Evolutionary conservation across 2,113 vertebrate genomes (phyloP), one percentile per base, ranked within the genome.

Genomic region (Oncorhynchus masou): DNA sequence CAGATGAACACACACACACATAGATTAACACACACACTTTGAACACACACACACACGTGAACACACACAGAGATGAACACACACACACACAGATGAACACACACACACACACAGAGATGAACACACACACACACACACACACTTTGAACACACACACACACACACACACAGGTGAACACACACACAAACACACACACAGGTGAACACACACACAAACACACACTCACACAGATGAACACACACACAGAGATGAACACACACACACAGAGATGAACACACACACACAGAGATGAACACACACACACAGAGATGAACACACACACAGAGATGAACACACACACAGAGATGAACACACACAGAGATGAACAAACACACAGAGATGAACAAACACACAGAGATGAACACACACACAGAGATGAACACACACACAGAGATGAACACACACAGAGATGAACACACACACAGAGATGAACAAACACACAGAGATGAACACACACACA

Each of bases 281-380:
- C 0, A 13, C 64, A 34, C 13, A 16, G n/a, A n/a, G n/a, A n/a
- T n/a, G n/a, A 0, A 19, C 66, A 25, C 68, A 69, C 57, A 48
- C 60, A 29, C 64, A 74, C 39, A 75, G 59, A n/a, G n/a, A n/a
- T n/a, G n/a, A n/a, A 68, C 0, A 34, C 59, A 54, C 20, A 74
- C 79, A 96, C 96, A 51, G 11, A 51, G 11, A 49, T 2, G 2
- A 1, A 51, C 49, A 51, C 49, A 51, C 9, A 51, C 49, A 51
- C 7, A 49, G 11, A 3, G 2, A 13, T n/a, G n/a, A 3, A 49
- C 12, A 49, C n/a, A 15, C 0, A 51, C 7, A 49, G 11, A 3
- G 2, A 13, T n/a, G n/a, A 3, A 49, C 12, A 49, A 1, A 49
- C 48, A 49, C 48, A 49, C 48, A 2, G n/a, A n/a, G n/a, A n/a